Conservation (phyloP, 2,888 invertebrate genomes). For the Phytoseiulus persimilis region DNA sequence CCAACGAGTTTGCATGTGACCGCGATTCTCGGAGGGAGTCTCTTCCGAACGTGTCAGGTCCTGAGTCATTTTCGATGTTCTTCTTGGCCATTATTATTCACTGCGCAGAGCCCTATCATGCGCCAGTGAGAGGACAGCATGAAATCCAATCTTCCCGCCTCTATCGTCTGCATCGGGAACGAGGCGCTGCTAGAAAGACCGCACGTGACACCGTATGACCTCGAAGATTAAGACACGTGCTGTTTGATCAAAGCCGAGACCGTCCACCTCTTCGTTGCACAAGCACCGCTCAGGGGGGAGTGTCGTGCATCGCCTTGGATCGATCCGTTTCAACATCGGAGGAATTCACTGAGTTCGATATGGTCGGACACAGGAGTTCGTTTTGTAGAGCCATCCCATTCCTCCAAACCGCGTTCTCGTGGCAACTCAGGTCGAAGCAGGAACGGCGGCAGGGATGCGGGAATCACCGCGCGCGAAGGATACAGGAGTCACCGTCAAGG, state of each 20-base stretch:
- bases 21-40: not conserved
- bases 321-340: too few relatives aligned
- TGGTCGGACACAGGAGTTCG: too few relatives aligned
- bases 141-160: not conserved
- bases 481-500: too few relatives aligned
- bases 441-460: too few relatives aligned
- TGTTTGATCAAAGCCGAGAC: not conserved
- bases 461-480: too few relatives aligned
- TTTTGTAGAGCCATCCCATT: too few relatives aligned
- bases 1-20: not conserved
- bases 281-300: not conserved
- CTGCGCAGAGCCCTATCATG: not conserved
- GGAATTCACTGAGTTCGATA: too few relatives aligned
- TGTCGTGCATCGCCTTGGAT: too few relatives aligned
- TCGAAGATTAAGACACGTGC: not conserved
- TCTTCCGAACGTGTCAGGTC: not conserved
- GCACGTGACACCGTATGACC: not conserved
- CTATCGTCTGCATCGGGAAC: not conserved
- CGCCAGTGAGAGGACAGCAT: not conserved
- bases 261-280: not conserved
- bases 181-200: not conserved
- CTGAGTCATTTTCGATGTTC: not conserved
- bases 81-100: not conserved
- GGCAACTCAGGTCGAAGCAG: too few relatives aligned
- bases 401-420: too few relatives aligned